Evolutionary conservation across 35 echinoderm and acorn worm species (phyloP), one percentile per base, ranked within the genome.

Genomic region (Patiria miniata): DNA sequence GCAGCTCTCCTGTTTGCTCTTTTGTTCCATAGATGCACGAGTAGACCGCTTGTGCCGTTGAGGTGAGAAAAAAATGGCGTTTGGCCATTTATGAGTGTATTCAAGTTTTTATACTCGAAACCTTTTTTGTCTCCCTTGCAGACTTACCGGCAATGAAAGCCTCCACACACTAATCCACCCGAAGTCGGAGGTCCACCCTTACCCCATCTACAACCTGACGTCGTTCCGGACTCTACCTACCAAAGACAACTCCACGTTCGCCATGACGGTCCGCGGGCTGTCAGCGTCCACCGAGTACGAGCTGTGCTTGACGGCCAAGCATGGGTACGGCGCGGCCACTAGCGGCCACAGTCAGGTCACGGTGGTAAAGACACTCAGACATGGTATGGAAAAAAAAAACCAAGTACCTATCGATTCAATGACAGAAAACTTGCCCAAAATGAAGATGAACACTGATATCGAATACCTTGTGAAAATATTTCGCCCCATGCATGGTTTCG

Each of bases 261-360:
- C 61, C 15, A 76, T 95, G 40, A 33, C 44, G 0, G 8, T 95
- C 7, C 39, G 84, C 14, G 39, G 57, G 18, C 57, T 95, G 37
- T 50, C 80, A 12, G 84, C 93, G 0, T 91, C 44, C 42, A 95
- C 84, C 37, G 56, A 86, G 23, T 95, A 95, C 39, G 85, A 91
- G 36, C 61, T 95, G 8, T 91, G 89, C 58, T 36, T 95, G 59
- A 88, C 93, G 1, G 87, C 89, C 0, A 91, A 79, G 39, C 84
- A 91, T 39, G 68, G 39, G 68, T 36, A 95, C 34, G 21, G 26
- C 34, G 60, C 80, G 44, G 52, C 82, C 61, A 73, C 68, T 2
- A 91, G 85, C 68, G 29, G 80, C 26, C 92, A 89, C 77, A 84
- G 87, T 32, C 40, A 79, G 40, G 44, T 94, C 28, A 54, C 37